Conservation (phyloP, 2,888 invertebrate species). For the Archaeoteleia sp. region DNA sequence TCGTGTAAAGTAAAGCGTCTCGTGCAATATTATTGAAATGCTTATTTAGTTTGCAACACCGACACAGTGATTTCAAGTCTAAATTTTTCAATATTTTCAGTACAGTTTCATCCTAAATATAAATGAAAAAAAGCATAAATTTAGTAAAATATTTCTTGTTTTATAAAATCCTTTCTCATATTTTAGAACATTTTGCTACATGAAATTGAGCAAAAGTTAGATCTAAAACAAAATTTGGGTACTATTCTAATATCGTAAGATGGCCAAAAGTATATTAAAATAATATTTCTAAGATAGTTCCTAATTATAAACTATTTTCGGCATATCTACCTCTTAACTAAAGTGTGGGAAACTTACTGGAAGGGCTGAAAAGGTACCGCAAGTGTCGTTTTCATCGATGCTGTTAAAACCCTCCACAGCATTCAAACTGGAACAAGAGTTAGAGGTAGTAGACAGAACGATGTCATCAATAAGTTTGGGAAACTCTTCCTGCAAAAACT, state of each 20-base stretch:
- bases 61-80: slow-evolving; percentile 86
- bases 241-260: too few species aligned
- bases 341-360: slow-evolving; percentile 62
- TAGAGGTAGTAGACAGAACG: slow-evolving; percentile 61
- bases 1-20: slow-evolving; percentile 86
- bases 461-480: slow-evolving; percentile 69
- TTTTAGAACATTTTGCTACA: too few species aligned
- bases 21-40: slow-evolving; percentile 83
- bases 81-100: slow-evolving; percentile 86
- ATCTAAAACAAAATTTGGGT: too few species aligned
- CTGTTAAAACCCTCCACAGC: slow-evolving; percentile 38
- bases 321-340: too few species aligned
- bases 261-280: too few species aligned
- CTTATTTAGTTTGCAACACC: slow-evolving; percentile 85
- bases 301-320: too few species aligned
- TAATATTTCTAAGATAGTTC: too few species aligned
- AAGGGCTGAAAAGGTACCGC: slow-evolving; percentile 68
- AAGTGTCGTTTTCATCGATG: slow-evolving; percentile 55
- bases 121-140: too few species aligned
- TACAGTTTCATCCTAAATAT: slow-evolving; percentile 87
- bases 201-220: too few species aligned
- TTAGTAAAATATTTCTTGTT: too few species aligned
- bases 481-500: slow-evolving; percentile 72
- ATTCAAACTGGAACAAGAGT: slow-evolving; percentile 42
- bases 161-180: too few species aligned